A percentile compares a stretch with the other conserved stretches of the same genome.
These are phyloP conservation scores for Paracanthobrama guichenoti DNA, from an alignment of 2,113 vertebrate species.

Conservation along the genomic window DNA sequence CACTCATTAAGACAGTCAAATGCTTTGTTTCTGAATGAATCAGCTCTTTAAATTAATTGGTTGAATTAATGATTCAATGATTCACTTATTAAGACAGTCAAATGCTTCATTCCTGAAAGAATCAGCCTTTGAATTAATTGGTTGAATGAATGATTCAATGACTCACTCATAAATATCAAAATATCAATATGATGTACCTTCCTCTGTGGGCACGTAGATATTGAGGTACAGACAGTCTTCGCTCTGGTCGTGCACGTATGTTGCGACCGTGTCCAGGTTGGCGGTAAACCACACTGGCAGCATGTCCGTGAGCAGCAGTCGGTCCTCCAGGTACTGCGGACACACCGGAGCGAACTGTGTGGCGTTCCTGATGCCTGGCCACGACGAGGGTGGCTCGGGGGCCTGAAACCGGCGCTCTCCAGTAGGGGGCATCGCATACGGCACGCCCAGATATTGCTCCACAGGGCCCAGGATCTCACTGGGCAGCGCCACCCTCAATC, in stretches of 20 bases:
- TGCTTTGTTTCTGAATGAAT: too few species aligned
- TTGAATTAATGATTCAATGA: too few species aligned
- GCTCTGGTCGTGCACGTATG: slow-evolving; percentile 91
- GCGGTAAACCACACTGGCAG: slow-evolving; percentile 93
- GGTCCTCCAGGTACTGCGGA: slow-evolving; percentile 90
- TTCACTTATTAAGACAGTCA: too few species aligned
- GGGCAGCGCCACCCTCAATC: slow-evolving; percentile 86
- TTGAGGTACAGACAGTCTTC: slow-evolving; percentile 96
- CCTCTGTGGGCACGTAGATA: slow-evolving; percentile 94
- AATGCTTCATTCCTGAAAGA: too few species aligned
- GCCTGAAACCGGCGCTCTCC: slow-evolving; percentile 92
- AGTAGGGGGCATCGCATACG: slow-evolving; percentile 89
- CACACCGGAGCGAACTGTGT: slow-evolving; percentile 93
- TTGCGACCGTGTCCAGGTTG: slow-evolving; percentile 92
- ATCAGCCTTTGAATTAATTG: too few species aligned
- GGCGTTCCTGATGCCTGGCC: slow-evolving; percentile 89
- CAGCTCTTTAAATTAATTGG: too few species aligned
- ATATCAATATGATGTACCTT: slow-evolving; percentile 67
- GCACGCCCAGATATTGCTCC: slow-evolving; percentile 93
- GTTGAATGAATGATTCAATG: too few species aligned
- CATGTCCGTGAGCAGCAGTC: slow-evolving; percentile 90
- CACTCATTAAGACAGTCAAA: too few species aligned
- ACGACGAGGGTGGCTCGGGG: slow-evolving; percentile 87
- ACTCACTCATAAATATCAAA: too few species aligned
- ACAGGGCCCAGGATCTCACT: slow-evolving; percentile 95